Base-by-base conservation (phyloP, 2,888 invertebrate species). In the Phengaris arion region DNA sequence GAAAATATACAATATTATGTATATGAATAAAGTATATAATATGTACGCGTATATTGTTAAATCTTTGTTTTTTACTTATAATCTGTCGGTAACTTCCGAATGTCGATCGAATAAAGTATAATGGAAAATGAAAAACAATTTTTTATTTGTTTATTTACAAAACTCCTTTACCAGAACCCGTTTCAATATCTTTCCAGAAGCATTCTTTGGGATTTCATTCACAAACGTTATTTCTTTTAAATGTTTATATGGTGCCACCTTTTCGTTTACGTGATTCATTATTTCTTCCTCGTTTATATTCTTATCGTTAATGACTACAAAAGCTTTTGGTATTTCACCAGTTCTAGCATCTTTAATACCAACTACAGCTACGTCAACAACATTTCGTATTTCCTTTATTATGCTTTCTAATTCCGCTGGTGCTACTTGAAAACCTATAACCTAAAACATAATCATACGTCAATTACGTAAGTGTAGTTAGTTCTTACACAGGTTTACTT, bases 351-450 rank as follows among this genome's bases (percentile, higher is more conserved):
- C 95, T 0, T 96, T 95, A 15, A 97, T 87, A 0, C 98, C 98
- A 77, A 98, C 93, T 0, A 98, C 98, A 0, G 97, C 98, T 0
- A 96, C 97, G 82, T 98, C 98, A 10, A 93, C 86, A 0, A 99
- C 94, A 48, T 94, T 94, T 0, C 97, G 96, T 87, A 97, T 96
- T 64, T 94, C 94, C 77, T 96, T 94, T 1, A 98, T 84, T 6
- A 97, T 83, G 74, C 94, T 95, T 87, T 98, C 98, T 48, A 98
- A 86, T 87, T 98, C 98, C 0, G 98, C 98, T 35, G 98, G 98
- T 10, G 98, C 95, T 8, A 98, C 98, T 95, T 98, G 95, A 82
- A 92, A 95, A 2, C 93, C 95, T 86, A 95, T 95, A 0, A 96
- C 96, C 92, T 92, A 81, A 9, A 81, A 83, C 22, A n/a, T n/a